Evolutionary conservation across 2,888 invertebrate species (phyloP).

Genomic region (Prenolepis imparis): DNA sequence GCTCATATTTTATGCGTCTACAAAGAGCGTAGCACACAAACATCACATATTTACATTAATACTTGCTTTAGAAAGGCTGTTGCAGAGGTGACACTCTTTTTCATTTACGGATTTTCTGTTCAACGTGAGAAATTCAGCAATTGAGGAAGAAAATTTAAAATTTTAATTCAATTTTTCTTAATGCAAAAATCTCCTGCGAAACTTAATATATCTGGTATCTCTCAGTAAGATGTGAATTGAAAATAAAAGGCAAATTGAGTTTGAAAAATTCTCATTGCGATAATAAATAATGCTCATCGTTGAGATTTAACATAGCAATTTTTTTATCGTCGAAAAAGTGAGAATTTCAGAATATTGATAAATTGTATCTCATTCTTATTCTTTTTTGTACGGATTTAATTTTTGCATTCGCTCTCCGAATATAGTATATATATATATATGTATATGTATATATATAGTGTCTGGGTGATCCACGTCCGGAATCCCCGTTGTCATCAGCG

Average conservation of each 20-base stretch:
- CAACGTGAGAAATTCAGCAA: not conserved
- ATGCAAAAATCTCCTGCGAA: not conserved
- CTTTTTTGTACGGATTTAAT: not conserved
- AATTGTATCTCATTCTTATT: slow-evolving; percentile 11
- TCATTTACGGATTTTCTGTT: not conserved
- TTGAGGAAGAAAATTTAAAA: not conserved
- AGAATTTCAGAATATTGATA: not conserved
- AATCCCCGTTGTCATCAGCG: slow-evolving; percentile 49
- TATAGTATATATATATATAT: slow-evolving; percentile 5
- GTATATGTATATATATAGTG: slow-evolving; percentile 15
- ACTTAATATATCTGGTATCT: not conserved
- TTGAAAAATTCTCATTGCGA: not conserved
- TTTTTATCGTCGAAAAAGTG: not conserved
- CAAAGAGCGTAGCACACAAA: not conserved
- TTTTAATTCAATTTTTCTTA: not conserved
- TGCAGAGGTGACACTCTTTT: not conserved
- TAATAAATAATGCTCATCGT: not conserved
- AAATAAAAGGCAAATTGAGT: not conserved
- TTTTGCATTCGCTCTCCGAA: slow-evolving; percentile 12
- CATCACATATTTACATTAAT: not conserved
- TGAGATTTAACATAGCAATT: not conserved
- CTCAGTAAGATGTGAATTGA: not conserved
- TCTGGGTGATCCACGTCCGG: slow-evolving; percentile 31
- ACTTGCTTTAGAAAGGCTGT: not conserved
- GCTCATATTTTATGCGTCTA: not conserved